Evolutionary conservation across 2,113 vertebrate species (phyloP), one percentile per base, ranked within the genome.

Genomic region (Crotalus helleri): DNA sequence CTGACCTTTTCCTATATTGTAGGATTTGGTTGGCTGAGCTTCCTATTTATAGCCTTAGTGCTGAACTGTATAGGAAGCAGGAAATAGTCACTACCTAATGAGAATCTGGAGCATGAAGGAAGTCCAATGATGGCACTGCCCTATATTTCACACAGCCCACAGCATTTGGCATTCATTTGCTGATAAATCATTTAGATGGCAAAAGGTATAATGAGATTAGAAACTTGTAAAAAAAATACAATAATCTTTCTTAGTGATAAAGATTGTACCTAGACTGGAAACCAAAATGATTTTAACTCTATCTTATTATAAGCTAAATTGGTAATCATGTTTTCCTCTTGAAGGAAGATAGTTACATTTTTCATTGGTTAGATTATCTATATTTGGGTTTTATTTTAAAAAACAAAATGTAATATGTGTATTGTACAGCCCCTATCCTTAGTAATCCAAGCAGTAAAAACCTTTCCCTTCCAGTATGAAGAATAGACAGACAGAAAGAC

Each of bases 201-300:
- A 97, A 97, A 97, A 97, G 74, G 87, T 96, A 94, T 97, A 98
- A 98, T 97, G 96, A 97, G 97, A 97, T 97, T 96, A 97, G 95
- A 96, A 95, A 97, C 96, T 92, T 93, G 88, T 94, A 96, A 95
- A 61, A 90, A 59, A 59, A 85, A 51, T 85, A 85, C 39, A 96
- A 94, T 96, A 97, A 97, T 97, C 96, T 95, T 96, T 96, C 96
- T 61, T 97, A 97, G 96, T 95, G 94, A 95, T 94, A 96, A 93
- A 91, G 88, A 95, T 94, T 96, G 81, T 96, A 93, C 92, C 69
- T 89, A 93, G 93, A 21, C 6, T 4, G 91, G 91, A 74, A 96
- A 96, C 91, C 95, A 87, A 91, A 95, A 93, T 92, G 92, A 96
- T 95, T 97, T 96, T 94, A 96, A 95, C 90, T 95, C 94, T 95